These are phyloP conservation scores for Turritopsis rubra DNA, from an alignment of 30 jellyfish, hydroid and myxozoan genomes.

Conservation along the genomic window DNA sequence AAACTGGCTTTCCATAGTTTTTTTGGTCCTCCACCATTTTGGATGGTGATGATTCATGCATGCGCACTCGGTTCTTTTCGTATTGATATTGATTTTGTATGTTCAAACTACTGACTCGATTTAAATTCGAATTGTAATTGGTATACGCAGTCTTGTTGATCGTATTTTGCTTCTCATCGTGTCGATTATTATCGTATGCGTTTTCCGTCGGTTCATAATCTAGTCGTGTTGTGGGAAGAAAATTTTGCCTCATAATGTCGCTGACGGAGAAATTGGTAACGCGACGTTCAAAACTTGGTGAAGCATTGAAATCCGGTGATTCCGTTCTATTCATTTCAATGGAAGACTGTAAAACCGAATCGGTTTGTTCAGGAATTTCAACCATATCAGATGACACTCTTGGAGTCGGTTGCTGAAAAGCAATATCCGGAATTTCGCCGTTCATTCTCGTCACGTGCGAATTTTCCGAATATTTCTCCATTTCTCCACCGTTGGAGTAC, in stretches of 20 bases:
- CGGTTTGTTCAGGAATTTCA: neutral
- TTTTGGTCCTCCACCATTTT: neutral
- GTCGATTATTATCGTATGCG: neutral
- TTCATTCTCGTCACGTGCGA: neutral
- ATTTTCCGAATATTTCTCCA: neutral
- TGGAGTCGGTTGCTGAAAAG: constrained; percentile 1
- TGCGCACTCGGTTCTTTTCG: neutral
- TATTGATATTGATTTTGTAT: constrained; percentile 37
- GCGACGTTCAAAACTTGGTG: constrained; percentile 7
- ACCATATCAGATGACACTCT: neutral
- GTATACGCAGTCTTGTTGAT: too few relatives aligned
- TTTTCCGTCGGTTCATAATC: neutral
- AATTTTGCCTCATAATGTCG: constrained; percentile 36
- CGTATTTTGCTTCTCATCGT: neutral
- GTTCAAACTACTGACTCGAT: constrained; percentile 22
- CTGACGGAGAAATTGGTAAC: constrained; percentile 28
- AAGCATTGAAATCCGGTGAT: constrained; percentile 26
- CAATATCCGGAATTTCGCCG: neutral
- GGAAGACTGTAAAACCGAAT: neutral
- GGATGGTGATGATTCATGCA: constrained; percentile 1
- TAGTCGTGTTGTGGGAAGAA: constrained; percentile 28
- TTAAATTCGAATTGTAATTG: neutral
- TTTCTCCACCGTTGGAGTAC: neutral
- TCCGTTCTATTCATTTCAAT: neutral
- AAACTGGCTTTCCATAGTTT: constrained; percentile 34